Evolutionary conservation across 2,888 invertebrate species (phyloP).

Genomic region (Drosophila emarginata): DNA sequence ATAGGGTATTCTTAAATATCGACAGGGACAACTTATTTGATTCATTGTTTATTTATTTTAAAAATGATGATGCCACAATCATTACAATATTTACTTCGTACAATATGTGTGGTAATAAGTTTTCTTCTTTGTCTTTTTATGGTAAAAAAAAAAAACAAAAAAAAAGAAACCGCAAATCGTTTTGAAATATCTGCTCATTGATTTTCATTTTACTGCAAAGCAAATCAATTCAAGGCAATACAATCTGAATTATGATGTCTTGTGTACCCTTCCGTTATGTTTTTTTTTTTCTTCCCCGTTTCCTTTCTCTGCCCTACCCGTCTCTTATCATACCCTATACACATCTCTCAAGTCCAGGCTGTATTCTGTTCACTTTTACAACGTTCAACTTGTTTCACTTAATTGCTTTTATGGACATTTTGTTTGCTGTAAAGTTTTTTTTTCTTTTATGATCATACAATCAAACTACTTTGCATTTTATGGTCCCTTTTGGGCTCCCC

Average conservation of each 20-base stretch:
- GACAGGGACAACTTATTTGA: too few relatives aligned
- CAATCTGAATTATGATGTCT: conserved; percentile 11
- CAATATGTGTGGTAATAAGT: conserved; percentile 28
- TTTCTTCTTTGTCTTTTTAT: conserved; percentile 20
- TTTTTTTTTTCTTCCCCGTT: neutral
- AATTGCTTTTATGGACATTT: conserved; percentile 68
- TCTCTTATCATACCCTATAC: too few relatives aligned
- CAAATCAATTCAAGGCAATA: conserved; percentile 41
- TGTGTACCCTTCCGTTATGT: neutral
- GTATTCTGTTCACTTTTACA: conserved; percentile 18
- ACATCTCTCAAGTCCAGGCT: conserved; percentile 18
- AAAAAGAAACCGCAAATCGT: conserved; percentile 44
- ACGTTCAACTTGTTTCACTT: conserved; percentile 50
- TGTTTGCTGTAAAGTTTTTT: conserved; percentile 54
- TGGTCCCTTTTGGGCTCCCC: conserved; percentile 33
- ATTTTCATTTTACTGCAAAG: conserved; percentile 24
- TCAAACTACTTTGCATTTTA: conserved; percentile 68
- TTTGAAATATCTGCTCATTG: conserved; percentile 14
- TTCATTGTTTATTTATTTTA: too few relatives aligned
- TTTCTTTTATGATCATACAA: conserved; percentile 56
- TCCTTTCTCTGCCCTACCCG: conserved; percentile 9
- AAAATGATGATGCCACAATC: neutral
- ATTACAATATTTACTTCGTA: neutral
- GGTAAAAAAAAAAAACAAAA: neutral
- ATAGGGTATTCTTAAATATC: too few relatives aligned